These are phyloP conservation scores for Brachionus rotundiformis DNA, from an alignment of 1,140 invertebrate genomes.

Conservation along the genomic window DNA sequence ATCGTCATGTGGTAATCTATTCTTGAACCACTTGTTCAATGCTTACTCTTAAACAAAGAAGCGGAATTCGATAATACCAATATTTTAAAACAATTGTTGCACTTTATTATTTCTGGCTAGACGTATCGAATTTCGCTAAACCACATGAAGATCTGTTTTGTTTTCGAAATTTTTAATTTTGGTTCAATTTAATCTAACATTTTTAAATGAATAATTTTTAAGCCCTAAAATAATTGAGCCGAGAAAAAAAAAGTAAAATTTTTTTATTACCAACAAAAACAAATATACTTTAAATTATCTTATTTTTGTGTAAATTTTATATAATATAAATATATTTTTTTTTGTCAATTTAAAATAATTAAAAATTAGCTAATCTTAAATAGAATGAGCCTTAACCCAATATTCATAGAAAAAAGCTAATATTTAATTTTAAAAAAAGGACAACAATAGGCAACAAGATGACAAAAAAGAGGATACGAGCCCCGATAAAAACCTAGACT, in stretches of 20 bases:
- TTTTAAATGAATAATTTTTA: constrained; percentile 17
- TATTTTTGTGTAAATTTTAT: constrained; percentile 11
- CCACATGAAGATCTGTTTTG: not conserved
- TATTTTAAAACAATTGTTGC: too few relatives aligned
- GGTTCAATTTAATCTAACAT: not conserved
- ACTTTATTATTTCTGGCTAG: not conserved
- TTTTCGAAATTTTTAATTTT: not conserved
- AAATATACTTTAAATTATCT: not conserved
- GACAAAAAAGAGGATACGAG: not conserved
- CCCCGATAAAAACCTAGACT: not conserved
- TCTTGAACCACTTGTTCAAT: not conserved
- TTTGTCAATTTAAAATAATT: constrained; percentile 39
- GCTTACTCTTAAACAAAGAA: not conserved
- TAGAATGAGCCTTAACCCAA: not conserved
- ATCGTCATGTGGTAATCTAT: not conserved
- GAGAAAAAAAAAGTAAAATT: constrained; percentile 26
- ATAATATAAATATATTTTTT: not conserved
- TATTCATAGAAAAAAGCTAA: not conserved
- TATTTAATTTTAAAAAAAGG: not conserved
- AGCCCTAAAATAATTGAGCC: not conserved
- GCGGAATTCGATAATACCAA: not conserved
- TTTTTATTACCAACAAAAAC: not conserved
- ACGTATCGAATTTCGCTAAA: not conserved
- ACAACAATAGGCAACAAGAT: not conserved
- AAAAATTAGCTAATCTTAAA: constrained; percentile 47